Evolutionary conservation across 2,888 invertebrate species (phyloP), one percentile per base, ranked within the genome.

Genomic region (Leptopterna dolabrata): DNA sequence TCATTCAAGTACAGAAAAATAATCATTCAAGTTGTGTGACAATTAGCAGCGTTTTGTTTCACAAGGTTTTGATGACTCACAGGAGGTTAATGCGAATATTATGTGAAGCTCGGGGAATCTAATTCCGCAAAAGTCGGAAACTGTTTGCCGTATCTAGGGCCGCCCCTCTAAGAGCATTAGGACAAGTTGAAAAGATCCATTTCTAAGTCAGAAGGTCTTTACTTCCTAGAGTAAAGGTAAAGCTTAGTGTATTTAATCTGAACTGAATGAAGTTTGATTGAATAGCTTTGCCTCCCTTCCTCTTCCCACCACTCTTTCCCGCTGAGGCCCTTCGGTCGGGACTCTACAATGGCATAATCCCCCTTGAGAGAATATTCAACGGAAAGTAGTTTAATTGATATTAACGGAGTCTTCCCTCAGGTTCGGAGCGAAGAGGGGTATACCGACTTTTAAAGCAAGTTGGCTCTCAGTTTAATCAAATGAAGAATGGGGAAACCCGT

Each of bases 191-290:
- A 78, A 78, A 78, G 78, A 78, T 78, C 78, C 78, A 78, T 78
- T 78, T 24, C 78, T 27, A 78, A 45, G 78, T 78, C 45, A 36
- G 43, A 11, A 78, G 78, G 78, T 78, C 43, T 41, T 19, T 27
- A 43, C 78, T 78, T 78, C 36, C 73, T 73, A 73, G 41, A 36
- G 73, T 27, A 70, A 70, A 70, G 73, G 73, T 30, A 41, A 41
- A 73, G 73, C 78, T 78, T 78, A 78, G 78, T 83, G 55, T 63
- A 70, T 29, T 70, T 83, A 83, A 70, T 83, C 83, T 70, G 70
- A 83, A 83, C 70, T 83, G 83, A 83, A 83, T 83, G 83, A 83
- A 83, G 83, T 83, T 83, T 83, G 83, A 83, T 83, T 83, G 70
- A 83, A 83, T 83, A 70, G 83, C 83, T 36, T 19, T 27, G 81